Conservation (phyloP, 64 coral and sea anemone genomes). For the Porites lutea region DNA sequence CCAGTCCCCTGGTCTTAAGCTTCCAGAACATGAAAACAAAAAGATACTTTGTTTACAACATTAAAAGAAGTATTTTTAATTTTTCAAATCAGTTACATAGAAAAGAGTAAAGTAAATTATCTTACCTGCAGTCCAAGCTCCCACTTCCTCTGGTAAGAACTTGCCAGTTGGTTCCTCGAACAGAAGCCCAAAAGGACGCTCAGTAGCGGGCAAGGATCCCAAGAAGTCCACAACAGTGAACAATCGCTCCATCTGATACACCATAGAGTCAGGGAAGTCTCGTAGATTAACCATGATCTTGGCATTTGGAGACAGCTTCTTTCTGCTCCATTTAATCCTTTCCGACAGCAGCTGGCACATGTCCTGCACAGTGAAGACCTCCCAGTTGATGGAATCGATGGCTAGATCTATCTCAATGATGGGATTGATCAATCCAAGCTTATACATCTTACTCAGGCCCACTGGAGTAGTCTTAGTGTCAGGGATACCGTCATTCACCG, state of each 20-base stretch:
- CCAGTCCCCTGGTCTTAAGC: background rate
- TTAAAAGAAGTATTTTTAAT: too few species aligned
- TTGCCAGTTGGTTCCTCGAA: background rate
- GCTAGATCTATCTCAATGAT: constrained; percentile 69
- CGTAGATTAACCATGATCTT: constrained; percentile 55
- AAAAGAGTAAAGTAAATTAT: too few species aligned
- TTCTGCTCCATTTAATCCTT: constrained; percentile 52
- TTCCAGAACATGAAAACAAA: too few species aligned
- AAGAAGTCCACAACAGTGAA: constrained; percentile 56
- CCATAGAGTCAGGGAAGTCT: constrained; percentile 49
- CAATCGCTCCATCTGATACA: constrained; percentile 12
- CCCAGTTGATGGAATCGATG: constrained; percentile 59
- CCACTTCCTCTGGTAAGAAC: too few species aligned
- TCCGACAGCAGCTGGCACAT: constrained; percentile 47
- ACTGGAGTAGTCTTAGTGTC: constrained; percentile 36
- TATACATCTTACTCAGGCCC: constrained; percentile 49
- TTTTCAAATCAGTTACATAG: too few species aligned
- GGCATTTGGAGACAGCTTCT: constrained; percentile 39
- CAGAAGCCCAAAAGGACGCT: constrained; percentile 63
- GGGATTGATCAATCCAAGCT: constrained; percentile 41
- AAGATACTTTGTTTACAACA: too few species aligned
- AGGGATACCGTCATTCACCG: constrained; percentile 15
- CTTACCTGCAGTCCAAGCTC: too few species aligned
- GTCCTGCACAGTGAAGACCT: constrained; percentile 34
- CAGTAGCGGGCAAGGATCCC: constrained; percentile 14